Conservation (phyloP, 2,113 vertebrate genomes). For the Pollimyrus isidori region DNA sequence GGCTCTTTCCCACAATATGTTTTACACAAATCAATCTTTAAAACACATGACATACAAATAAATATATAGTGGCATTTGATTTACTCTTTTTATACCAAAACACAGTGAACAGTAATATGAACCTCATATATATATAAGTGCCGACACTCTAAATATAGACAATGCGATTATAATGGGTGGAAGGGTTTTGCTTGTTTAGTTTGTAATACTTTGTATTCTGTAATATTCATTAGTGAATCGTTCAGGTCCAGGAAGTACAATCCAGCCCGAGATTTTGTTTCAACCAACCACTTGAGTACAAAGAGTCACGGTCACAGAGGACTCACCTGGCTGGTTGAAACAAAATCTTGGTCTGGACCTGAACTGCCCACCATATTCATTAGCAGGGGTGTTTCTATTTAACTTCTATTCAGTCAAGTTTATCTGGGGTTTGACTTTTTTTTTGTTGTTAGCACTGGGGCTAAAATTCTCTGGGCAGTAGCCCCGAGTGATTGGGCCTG, state of each 20-base stretch:
- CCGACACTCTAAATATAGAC: slow-evolving; percentile 45
- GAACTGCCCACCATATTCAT: background rate
- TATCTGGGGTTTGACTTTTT: no score
- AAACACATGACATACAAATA: slow-evolving; percentile 9
- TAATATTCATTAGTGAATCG: background rate
- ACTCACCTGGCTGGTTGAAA: background rate
- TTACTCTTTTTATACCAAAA: background rate
- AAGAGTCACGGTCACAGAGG: background rate
- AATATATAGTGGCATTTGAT: slow-evolving; percentile 12
- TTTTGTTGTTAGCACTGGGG: no score
- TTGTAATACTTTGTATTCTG: background rate
- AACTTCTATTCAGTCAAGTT: no score
- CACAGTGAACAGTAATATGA: slow-evolving; percentile 14
- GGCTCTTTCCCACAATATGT: background rate
- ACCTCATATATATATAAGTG: slow-evolving; percentile 19
- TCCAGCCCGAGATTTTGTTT: background rate
- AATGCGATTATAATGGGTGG: background rate
- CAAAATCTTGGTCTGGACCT: background rate
- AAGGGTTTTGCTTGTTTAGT: background rate
- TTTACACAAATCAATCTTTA: background rate
- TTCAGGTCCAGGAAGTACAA: background rate
- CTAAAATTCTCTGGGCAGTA: no score
- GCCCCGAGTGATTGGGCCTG: no score
- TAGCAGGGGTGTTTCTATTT: no score
- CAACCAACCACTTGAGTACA: no score